A percentile compares a stretch with the other conserved stretches of the same genome.
These are phyloP conservation scores for Watersipora subatra DNA, from an alignment of 1,140 invertebrate species.

Conservation along the genomic window DNA sequence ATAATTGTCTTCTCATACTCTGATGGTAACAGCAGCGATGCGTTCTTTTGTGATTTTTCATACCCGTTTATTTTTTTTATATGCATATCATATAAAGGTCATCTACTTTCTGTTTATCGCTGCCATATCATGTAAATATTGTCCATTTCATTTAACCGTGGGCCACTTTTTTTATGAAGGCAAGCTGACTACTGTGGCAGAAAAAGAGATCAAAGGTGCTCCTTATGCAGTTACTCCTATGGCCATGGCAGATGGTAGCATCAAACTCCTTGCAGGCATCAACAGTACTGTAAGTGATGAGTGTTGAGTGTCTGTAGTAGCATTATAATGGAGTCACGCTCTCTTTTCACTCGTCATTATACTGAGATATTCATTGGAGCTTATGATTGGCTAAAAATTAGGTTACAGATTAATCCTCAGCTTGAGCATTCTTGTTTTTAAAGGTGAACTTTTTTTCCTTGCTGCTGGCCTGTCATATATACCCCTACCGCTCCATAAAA, in stretches of 20 bases:
- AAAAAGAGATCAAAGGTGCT: constrained; percentile 91
- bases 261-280: constrained; percentile 84
- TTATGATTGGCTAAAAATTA: too few relatives aligned
- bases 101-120: background rate
- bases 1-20: constrained; percentile 81
- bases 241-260: constrained; percentile 55
- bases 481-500: too few relatives aligned
- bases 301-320: background rate
- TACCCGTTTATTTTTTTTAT: too few relatives aligned
- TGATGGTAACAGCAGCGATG: constrained; percentile 48
- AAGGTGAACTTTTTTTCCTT: too few relatives aligned
- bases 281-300: constrained; percentile 71
- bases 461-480: too few relatives aligned
- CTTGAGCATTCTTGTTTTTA: too few relatives aligned
- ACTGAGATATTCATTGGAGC: too few relatives aligned
- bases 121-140: background rate
- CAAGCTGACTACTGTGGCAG: constrained; percentile 73
- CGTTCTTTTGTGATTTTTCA: constrained; percentile 1
- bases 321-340: too few relatives aligned
- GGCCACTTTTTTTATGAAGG: too few relatives aligned
- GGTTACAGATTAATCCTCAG: too few relatives aligned
- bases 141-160: too few relatives aligned
- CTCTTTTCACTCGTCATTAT: too few relatives aligned
- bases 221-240: constrained; percentile 52
- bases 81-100: background rate